These are phyloP conservation scores for Latrodectus geometricus DNA, from an alignment of 1,140 invertebrate genomes.

Conservation along the genomic window DNA sequence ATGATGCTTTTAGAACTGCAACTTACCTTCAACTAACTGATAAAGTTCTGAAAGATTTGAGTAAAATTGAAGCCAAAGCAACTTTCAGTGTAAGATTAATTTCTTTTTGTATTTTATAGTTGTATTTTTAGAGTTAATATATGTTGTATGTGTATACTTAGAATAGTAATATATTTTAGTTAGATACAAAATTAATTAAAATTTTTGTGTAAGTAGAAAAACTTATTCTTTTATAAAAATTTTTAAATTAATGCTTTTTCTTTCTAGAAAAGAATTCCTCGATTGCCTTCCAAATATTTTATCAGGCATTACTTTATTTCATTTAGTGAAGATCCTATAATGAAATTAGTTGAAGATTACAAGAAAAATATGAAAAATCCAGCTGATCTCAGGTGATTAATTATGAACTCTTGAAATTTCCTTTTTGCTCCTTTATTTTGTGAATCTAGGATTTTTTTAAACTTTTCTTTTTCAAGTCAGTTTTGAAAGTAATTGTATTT, in stretches of 20 bases:
- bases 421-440: too few relatives aligned
- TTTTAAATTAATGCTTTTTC: constrained; percentile 18
- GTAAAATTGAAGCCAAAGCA: constrained; percentile 69
- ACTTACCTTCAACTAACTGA: constrained; percentile 84
- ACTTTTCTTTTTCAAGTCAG: too few relatives aligned
- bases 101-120: neutral
- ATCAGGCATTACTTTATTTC: constrained; percentile 86
- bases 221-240: neutral
- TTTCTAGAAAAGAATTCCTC: constrained; percentile 76
- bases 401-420: neutral
- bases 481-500: too few relatives aligned
- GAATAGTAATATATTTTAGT: neutral
- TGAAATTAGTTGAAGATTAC: constrained; percentile 66
- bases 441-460: too few relatives aligned
- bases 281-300: constrained; percentile 85
- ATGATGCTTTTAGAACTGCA: constrained; percentile 88
- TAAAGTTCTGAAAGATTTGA: constrained; percentile 82
- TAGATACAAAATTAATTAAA: neutral
- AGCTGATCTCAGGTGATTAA: constrained; percentile 59
- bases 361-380: constrained; percentile 62
- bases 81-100: constrained; percentile 64
- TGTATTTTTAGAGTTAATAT: neutral
- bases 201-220: neutral
- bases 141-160: too few relatives aligned
- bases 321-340: constrained; percentile 85